These are phyloP conservation scores for Pipra filicauda DNA, from an alignment of 2,113 vertebrate species.

Conservation along the genomic window DNA sequence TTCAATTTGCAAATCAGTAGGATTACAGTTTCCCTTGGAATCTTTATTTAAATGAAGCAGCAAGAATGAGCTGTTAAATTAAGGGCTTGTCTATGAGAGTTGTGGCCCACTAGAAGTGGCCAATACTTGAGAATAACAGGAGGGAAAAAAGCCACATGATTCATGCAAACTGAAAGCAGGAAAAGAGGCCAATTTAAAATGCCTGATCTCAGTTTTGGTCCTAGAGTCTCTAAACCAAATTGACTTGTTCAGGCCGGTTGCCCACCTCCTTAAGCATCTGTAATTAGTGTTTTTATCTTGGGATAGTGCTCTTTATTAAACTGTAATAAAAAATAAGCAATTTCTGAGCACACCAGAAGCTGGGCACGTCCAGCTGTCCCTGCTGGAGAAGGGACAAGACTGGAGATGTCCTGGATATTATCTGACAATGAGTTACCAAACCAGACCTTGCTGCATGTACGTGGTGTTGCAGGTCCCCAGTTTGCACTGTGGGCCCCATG, in stretches of 20 bases:
- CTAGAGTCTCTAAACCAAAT: background rate
- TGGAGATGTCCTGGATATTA: background rate
- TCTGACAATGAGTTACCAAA: accelerated
- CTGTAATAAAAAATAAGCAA: background rate
- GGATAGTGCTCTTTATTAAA: background rate
- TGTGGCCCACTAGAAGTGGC: constrained; percentile 45
- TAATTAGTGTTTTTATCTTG: accelerated
- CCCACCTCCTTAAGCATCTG: background rate
- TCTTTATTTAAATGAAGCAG: constrained; percentile 62
- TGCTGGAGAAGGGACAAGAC: background rate
- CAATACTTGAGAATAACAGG: background rate
- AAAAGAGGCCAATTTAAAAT: background rate
- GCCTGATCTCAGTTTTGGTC: background rate
- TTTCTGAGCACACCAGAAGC: background rate
- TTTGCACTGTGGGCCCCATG: accelerated
- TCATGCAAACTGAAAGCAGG: background rate
- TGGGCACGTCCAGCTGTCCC: background rate
- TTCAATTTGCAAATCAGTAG: constrained; percentile 68
- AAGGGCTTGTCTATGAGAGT: constrained; percentile 11
- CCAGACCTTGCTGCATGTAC: accelerated
- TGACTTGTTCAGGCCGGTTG: background rate
- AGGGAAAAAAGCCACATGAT: background rate
- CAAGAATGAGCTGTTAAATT: constrained; percentile 56
- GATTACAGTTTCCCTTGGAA: constrained; percentile 54
- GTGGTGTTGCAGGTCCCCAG: background rate